Percentiles rank a stretch among this genome's conserved stretches.
phyloP scores from a whole-genome alignment of 1,140 invertebrate species.

The Monochamus saltuarius region DNA sequence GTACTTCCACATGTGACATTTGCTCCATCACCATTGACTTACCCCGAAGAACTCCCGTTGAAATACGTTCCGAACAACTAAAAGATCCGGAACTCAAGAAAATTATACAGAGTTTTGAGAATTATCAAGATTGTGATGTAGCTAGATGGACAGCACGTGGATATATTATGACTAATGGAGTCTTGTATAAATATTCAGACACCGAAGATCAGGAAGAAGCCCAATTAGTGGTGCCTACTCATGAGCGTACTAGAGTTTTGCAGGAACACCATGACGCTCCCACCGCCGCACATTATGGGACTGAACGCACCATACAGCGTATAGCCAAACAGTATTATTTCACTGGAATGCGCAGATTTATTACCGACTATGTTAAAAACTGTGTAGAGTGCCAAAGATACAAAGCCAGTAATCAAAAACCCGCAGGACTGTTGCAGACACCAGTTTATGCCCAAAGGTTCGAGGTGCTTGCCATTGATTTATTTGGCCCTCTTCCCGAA shows the following conservation, averaged over 20 bases:
- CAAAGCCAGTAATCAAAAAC: constrained; percentile 31
- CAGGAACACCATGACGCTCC: constrained; percentile 38
- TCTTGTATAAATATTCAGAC: constrained; percentile 40
- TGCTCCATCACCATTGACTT: too few species aligned
- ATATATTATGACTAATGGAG: constrained; percentile 38
- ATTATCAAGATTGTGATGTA: not conserved
- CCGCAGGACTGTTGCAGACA: constrained; percentile 28
- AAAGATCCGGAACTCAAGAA: constrained; percentile 6
- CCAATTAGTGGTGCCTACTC: constrained; percentile 33
- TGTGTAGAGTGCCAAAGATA: constrained; percentile 23
- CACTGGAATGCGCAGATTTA: constrained; percentile 38
- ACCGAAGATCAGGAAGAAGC: constrained; percentile 37
- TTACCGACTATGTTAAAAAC: constrained; percentile 31
- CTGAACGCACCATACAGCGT: constrained; percentile 33
- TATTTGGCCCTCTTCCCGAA: constrained; percentile 34
- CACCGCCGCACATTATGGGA: constrained; percentile 39
- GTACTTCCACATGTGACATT: constrained; percentile 27
- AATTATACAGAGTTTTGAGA: constrained; percentile 9
- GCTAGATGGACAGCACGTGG: constrained; percentile 29
- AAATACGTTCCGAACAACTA: too few species aligned
- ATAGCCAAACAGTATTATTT: constrained; percentile 41
- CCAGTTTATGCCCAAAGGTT: constrained; percentile 25
- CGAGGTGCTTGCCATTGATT: constrained; percentile 31
- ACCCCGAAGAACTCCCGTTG: too few species aligned
- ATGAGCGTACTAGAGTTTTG: constrained; percentile 24